Evolutionary conservation across 2,888 invertebrate species (phyloP), one percentile per base, ranked within the genome.

Genomic region (Patella depressa): DNA sequence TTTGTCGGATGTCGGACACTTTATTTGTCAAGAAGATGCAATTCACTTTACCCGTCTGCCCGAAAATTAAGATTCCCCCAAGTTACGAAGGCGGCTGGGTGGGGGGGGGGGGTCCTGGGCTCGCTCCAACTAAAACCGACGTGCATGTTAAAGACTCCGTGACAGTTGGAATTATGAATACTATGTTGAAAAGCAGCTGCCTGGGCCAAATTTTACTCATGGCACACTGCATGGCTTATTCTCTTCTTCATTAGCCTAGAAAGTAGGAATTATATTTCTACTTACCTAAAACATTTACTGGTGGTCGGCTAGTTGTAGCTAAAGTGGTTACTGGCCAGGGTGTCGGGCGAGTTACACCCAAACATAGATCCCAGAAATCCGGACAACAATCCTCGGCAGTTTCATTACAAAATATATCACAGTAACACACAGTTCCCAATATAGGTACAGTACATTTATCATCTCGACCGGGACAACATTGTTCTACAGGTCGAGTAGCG

Each of bases 341-440:
- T n/a, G 80, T 81, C 17, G 59, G 75, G 70, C 70, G 75, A 12
- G 53, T 77, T 9, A 81, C 83, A 74, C 94, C 94, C 83, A 92
- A 93, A 88, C 98, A 98, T 81, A 94, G 94, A 0, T 94, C 93
- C 90, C 94, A 94, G 91, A 95, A 98, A 92, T 98, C 98, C 0
- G 98, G 98, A 88, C 98, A 98, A 90, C 98, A 98, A 91, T 98
- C 98, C 84, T 95, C 94, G 24, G 86, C 81, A 4, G 94, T 94
- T 55, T 95, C 93, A 89, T 96, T 95, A 92, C 98, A 98, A 92
- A 98, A 98, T 84, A 95, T 94, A 91, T 98, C 98, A 91, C 98
- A 98, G 92, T 98, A 98, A 92, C 98, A 98, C 70, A 86, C 80
- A 0, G 97, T 96, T 80, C 94, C 97, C 79, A 95, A 92, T 87